These are phyloP conservation scores for Triplophysa yarkandensis DNA, from an alignment of 2,797 vertebrate genomes.

Conservation along the genomic window DNA sequence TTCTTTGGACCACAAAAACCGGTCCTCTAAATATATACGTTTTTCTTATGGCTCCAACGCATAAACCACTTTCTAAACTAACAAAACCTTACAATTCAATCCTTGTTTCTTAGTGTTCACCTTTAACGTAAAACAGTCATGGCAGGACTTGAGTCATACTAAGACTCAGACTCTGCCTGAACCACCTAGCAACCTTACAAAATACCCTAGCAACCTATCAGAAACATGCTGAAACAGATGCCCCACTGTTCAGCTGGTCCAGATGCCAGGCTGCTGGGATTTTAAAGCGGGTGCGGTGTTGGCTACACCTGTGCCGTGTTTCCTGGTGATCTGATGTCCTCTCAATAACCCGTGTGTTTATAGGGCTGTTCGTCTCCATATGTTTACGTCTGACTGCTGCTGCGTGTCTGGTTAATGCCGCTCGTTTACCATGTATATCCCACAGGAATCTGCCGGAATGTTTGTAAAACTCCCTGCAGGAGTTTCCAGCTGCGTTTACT, in stretches of 20 bases:
- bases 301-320: slow-evolving; percentile 1
- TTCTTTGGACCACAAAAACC: neutral
- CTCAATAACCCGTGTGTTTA: neutral
- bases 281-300: neutral
- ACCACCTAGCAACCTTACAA: neutral
- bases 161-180: neutral
- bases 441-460: neutral
- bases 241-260: neutral
- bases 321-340: slow-evolving; percentile 14
- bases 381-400: neutral
- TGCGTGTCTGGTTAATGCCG: neutral
- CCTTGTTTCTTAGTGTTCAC: too few relatives aligned
- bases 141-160: too few relatives aligned
- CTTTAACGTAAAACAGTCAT: neutral
- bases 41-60: too few relatives aligned
- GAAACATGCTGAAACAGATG: neutral
- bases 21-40: neutral
- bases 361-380: neutral
- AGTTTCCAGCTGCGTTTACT: slow-evolving; percentile 52
- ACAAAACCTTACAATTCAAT: too few relatives aligned
- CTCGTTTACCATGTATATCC: neutral
- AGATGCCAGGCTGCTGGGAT: neutral
- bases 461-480: slow-evolving; percentile 15
- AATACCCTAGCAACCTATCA: neutral
- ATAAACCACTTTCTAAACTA: too few relatives aligned